A percentile compares a stretch with the other conserved stretches of the same genome.
Evolutionary conservation across 2,888 invertebrate genomes (phyloP).

Genomic region (Phasia obesa): DNA sequence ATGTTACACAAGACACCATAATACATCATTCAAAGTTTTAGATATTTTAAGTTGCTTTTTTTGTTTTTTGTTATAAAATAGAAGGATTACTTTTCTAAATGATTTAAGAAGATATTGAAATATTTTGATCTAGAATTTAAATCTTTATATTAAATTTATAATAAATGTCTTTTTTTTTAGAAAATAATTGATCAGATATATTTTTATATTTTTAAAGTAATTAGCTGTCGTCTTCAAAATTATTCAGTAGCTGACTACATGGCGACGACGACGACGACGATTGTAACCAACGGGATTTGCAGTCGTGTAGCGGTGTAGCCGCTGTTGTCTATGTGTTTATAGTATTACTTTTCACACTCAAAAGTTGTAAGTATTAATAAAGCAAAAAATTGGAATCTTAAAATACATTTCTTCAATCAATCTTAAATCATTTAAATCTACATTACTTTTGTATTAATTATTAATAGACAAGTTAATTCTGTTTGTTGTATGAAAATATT

Average conservation of each 20-base stretch:
- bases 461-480: constrained; percentile 29
- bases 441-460: background rate
- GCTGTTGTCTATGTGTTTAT: too few relatives aligned
- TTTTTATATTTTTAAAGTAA: too few relatives aligned
- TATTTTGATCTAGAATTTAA: too few relatives aligned
- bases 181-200: too few relatives aligned
- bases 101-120: constrained; percentile 27
- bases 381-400: background rate
- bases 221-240: too few relatives aligned
- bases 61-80: background rate
- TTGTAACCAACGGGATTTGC: too few relatives aligned
- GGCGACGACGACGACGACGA: too few relatives aligned
- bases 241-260: too few relatives aligned
- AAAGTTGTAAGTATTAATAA: background rate
- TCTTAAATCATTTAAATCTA: constrained; percentile 47
- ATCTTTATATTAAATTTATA: too few relatives aligned
- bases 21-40: constrained; percentile 57
- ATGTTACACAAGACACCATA: constrained; percentile 72
- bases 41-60: constrained; percentile 21
- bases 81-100: constrained; percentile 3
- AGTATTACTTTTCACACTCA: background rate
- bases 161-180: too few relatives aligned
- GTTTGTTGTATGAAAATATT: background rate
- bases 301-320: too few relatives aligned
- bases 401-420: background rate